These are phyloP conservation scores for Pandemis corylana DNA, from an alignment of 2,888 invertebrate genomes.

Conservation along the genomic window DNA sequence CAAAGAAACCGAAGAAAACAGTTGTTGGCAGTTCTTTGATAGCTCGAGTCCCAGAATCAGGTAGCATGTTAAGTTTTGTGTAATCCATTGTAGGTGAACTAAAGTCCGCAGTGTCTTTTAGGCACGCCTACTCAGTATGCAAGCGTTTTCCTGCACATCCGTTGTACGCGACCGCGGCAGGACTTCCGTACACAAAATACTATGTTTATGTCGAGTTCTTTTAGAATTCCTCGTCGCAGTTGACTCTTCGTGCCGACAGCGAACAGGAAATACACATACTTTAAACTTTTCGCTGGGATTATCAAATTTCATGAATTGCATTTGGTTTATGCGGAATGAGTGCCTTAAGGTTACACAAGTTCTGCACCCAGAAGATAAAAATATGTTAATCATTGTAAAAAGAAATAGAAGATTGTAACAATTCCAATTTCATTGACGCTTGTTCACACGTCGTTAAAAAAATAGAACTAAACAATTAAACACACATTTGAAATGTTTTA, in stretches of 20 bases:
- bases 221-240: conserved; percentile 79
- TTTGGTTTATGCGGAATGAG: conserved; percentile 13
- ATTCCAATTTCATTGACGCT: background rate
- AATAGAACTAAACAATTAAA: background rate
- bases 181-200: conserved; percentile 83
- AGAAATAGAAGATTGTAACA: background rate
- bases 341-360: background rate
- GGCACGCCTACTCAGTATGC: conserved; percentile 84
- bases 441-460: background rate
- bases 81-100: conserved; percentile 80
- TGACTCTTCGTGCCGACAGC: conserved; percentile 78
- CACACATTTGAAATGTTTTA: background rate
- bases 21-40: conserved; percentile 4
- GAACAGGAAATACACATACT: conserved; percentile 70
- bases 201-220: conserved; percentile 80
- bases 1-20: background rate
- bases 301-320: conserved; percentile 37
- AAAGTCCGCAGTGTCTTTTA: conserved; percentile 84
- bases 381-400: background rate
- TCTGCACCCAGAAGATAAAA: background rate
- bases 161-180: conserved; percentile 81
- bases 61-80: conserved; percentile 80
- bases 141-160: conserved; percentile 83
- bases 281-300: conserved; percentile 58
- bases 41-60: conserved; percentile 74